phyloP scores from a whole-genome alignment of 2,113 vertebrate genomes.

The Chaenocephalus aceratus region DNA sequence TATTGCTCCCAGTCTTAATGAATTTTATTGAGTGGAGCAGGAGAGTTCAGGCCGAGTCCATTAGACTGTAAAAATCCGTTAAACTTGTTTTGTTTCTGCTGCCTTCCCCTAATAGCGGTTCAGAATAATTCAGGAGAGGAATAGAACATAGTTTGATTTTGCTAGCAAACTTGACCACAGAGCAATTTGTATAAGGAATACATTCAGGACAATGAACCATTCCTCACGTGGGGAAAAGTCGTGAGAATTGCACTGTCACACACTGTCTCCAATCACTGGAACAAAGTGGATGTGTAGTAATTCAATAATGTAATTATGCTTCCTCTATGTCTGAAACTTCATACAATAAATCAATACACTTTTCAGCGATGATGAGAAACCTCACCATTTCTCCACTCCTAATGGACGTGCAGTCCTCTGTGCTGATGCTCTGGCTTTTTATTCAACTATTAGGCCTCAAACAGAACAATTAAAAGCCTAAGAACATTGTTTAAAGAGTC shows the following conservation, averaged over 20 bases:
- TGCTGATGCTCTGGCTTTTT: not conserved
- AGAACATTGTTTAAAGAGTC: not conserved
- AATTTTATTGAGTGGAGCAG: slow-evolving; percentile 78
- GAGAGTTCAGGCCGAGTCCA: slow-evolving; percentile 76
- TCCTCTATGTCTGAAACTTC: slow-evolving; percentile 36
- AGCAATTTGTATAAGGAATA: slow-evolving; percentile 48
- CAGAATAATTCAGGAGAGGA: slow-evolving; percentile 28
- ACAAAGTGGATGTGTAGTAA: slow-evolving; percentile 37
- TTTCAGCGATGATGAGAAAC: slow-evolving; percentile 32
- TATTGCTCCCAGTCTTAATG: slow-evolving; percentile 68
- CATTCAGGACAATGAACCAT: slow-evolving; percentile 42
- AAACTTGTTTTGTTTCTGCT: slow-evolving; percentile 48
- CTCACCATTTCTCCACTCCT: slow-evolving; percentile 11
- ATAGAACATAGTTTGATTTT: slow-evolving; percentile 43
- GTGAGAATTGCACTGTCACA: slow-evolving; percentile 11
- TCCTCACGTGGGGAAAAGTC: slow-evolving; percentile 33
- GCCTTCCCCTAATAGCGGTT: slow-evolving; percentile 16
- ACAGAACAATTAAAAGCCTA: not conserved
- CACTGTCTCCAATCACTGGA: slow-evolving; percentile 35
- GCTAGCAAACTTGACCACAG: slow-evolving; percentile 33
- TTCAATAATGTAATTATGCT: slow-evolving; percentile 54
- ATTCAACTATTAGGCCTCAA: not conserved
- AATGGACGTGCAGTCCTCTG: slow-evolving; percentile 17
- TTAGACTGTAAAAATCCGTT: slow-evolving; percentile 73
- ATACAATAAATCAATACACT: slow-evolving; percentile 48